These are phyloP conservation scores for Pelecanus crispus DNA, from an alignment of 2,113 vertebrate genomes.

Conservation along the genomic window DNA sequence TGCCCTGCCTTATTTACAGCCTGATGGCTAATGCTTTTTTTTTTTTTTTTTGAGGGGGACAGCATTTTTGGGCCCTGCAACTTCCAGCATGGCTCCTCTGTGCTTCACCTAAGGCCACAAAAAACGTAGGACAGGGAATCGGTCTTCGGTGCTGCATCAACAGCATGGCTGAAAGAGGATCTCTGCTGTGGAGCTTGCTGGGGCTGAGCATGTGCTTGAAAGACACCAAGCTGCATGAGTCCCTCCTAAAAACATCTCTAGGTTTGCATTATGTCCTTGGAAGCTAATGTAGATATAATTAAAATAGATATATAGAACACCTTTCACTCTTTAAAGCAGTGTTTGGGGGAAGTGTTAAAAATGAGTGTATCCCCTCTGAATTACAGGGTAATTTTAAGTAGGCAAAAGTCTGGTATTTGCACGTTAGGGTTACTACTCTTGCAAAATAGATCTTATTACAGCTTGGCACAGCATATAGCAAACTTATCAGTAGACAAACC, in stretches of 20 bases:
- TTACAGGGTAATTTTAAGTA: neutral
- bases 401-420: neutral
- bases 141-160: accelerated
- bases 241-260: neutral
- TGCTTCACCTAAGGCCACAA: neutral
- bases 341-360: neutral
- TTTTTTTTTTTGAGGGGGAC: too few species aligned
- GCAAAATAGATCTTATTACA: neutral
- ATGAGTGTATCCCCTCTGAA: neutral
- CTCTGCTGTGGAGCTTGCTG: neutral
- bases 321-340: neutral
- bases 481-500: neutral
- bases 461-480: neutral
- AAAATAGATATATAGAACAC: neutral
- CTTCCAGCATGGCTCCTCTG: neutral
- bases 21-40: neutral
- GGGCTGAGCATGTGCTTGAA: neutral
- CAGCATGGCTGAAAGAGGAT: neutral
- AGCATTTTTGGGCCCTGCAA: accelerated
- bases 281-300: neutral
- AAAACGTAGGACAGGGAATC: neutral
- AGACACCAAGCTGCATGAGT: neutral
- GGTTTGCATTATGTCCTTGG: neutral
- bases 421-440: neutral
- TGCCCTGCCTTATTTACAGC: neutral